Base-by-base conservation (phyloP, 1,140 invertebrate genomes). In the Sycophila sp. region DNA sequence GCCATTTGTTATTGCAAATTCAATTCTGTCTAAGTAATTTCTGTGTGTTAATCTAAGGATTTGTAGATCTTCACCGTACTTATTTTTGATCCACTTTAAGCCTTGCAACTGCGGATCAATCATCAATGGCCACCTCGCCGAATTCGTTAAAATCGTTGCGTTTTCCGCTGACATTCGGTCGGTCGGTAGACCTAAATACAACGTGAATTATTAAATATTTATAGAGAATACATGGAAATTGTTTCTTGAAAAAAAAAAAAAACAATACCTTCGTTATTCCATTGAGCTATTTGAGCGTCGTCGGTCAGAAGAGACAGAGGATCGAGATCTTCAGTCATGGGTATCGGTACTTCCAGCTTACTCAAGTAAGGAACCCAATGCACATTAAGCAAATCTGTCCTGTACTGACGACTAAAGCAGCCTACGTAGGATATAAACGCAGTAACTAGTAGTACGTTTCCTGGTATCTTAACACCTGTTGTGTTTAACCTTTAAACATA, bases 371-470 rank as follows among this genome's bases (percentile, higher is more conserved):
- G 95, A 49, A 93, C 77, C 94, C 95, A 97, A 77, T 92, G 88
- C 24, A 92, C 91, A 30, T 96, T 88, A 75, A 96, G 87, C 10
- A 99, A 87, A 74, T 96, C 92, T 8, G 88, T 77, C 64, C 97
- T 86, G 81, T 98, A 98, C 47, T 89, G 88, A 75, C 93, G 93
- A 6, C 94, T 96, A 80, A 99, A 99, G 74, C 94, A 96, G 2
- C 97, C 97, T 7, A 97, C 92, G 80, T 98, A 99, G 0, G 96
- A 98, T 51, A 98, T 93, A 84, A 98, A 98, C n/a, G 96, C 95
- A 5, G 96, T 94, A 5, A 95, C 91, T 3, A 98, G 81, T 0
- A 98, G 85, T 34, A 97, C 91, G 78, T 99, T 96, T 2, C 96
- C 96, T 1, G 96, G 94, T 38, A 98, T 86, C 71, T 94, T 96